Conservation (phyloP, 1,140 invertebrate species). For the Megalopta genalis region DNA sequence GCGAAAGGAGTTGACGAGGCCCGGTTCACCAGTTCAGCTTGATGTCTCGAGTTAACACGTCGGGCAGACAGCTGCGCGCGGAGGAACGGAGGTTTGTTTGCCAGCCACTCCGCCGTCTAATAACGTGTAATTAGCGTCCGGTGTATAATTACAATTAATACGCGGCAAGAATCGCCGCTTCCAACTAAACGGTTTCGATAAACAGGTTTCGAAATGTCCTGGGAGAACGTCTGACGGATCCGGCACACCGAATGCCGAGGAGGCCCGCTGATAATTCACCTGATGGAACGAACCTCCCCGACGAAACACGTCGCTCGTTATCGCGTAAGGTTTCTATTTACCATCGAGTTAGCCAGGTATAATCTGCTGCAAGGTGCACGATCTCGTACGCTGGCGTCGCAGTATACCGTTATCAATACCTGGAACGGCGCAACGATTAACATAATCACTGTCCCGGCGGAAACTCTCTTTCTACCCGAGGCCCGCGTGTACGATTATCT, state of each 20-base stretch:
- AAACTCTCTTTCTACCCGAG: not conserved
- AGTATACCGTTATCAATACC: constrained; percentile 59
- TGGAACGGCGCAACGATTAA: constrained; percentile 48
- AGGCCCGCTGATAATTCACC: constrained; percentile 44
- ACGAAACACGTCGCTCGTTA: constrained; percentile 53
- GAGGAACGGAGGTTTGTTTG: constrained; percentile 60
- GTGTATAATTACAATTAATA: constrained; percentile 72
- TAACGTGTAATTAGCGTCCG: constrained; percentile 67
- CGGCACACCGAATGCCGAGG: constrained; percentile 16
- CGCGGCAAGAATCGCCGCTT: constrained; percentile 62
- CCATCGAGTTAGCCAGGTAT: constrained; percentile 60
- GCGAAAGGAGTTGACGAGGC: not conserved
- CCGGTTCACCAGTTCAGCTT: not conserved
- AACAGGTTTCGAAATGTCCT: constrained; percentile 53
- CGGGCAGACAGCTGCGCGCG: not conserved
- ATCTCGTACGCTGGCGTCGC: constrained; percentile 22
- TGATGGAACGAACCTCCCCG: constrained; percentile 21
- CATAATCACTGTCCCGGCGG: constrained; percentile 50
- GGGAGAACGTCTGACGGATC: constrained; percentile 11
- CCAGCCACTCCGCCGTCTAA: constrained; percentile 62
- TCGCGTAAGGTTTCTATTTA: constrained; percentile 62
- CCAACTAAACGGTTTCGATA: constrained; percentile 63
- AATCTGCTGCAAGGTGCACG: constrained; percentile 53
- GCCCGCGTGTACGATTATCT: constrained; percentile 41
- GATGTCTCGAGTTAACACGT: constrained; percentile 38